A percentile compares a stretch with the other conserved stretches of the same genome.
These are phyloP conservation scores for Prietella phreatophila DNA, from an alignment of 2,113 vertebrate species.

Conservation along the genomic window DNA sequence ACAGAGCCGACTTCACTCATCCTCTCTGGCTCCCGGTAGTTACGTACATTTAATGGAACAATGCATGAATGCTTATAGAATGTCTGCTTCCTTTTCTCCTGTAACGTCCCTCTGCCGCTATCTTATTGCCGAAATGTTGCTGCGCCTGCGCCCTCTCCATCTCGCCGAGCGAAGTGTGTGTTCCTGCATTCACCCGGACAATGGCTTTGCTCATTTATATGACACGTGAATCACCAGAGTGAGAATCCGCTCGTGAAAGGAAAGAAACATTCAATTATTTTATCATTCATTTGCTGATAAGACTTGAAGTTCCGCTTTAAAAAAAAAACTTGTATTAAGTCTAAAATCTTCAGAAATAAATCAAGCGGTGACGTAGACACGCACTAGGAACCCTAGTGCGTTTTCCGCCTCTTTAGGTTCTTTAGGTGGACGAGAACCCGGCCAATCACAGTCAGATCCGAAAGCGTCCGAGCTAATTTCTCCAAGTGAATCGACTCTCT, in stretches of 20 bases:
- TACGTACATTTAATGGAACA: conserved; percentile 59
- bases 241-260: not conserved
- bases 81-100: conserved; percentile 60
- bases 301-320: not conserved
- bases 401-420: not conserved
- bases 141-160: not conserved
- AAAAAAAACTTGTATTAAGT: not conserved
- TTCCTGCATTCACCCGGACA: conserved; percentile 8
- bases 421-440: not conserved
- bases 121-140: not conserved
- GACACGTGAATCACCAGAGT: not conserved
- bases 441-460: not conserved
- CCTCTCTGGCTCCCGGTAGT: conserved; percentile 35
- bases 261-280: not conserved
- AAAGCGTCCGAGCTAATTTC: not conserved
- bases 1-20: conserved; percentile 53
- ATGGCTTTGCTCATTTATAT: not conserved
- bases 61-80: conserved; percentile 63
- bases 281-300: not conserved
- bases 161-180: not conserved
- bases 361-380: not conserved
- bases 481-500: not conserved
- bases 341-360: not conserved
- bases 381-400: not conserved
- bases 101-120: conserved; percentile 30